Conservation (phyloP, 2,113 vertebrate genomes). For the Sinocyclocheilus grahami region DNA sequence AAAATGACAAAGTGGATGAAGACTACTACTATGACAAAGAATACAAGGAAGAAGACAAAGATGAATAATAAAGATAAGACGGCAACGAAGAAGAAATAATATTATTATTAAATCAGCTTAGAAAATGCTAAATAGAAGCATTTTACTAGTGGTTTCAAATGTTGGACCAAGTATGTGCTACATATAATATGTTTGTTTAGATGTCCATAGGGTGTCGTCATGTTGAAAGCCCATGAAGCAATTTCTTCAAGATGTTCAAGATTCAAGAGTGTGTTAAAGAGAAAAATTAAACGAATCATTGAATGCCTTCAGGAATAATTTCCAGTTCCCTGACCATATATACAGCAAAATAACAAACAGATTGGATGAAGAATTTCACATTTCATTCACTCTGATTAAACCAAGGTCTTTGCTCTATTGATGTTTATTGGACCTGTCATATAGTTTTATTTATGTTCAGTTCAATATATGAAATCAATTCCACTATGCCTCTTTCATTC, state of each 20-base stretch:
- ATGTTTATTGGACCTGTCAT: constrained; percentile 40
- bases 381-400: constrained; percentile 34
- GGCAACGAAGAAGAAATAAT: neutral
- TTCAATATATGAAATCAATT: constrained; percentile 31
- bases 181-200: neutral
- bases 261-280: neutral
- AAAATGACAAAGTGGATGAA: too few species aligned
- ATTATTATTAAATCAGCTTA: neutral
- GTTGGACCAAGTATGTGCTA: neutral
- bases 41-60: neutral
- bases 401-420: constrained; percentile 14
- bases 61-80: neutral
- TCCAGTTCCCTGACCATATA: neutral
- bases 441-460: constrained; percentile 28
- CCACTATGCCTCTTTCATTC: constrained; percentile 10
- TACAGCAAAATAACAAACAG: constrained; percentile 27
- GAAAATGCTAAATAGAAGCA: neutral
- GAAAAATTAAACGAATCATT: constrained; percentile 5
- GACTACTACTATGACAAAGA: neutral
- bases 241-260: constrained; percentile 21
- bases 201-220: neutral
- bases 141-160: neutral
- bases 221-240: constrained; percentile 5
- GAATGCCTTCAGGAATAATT: constrained; percentile 6
- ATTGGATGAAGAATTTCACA: neutral